Conservation (phyloP, 2,797 vertebrate species). For the Callimico goeldii region DNA sequence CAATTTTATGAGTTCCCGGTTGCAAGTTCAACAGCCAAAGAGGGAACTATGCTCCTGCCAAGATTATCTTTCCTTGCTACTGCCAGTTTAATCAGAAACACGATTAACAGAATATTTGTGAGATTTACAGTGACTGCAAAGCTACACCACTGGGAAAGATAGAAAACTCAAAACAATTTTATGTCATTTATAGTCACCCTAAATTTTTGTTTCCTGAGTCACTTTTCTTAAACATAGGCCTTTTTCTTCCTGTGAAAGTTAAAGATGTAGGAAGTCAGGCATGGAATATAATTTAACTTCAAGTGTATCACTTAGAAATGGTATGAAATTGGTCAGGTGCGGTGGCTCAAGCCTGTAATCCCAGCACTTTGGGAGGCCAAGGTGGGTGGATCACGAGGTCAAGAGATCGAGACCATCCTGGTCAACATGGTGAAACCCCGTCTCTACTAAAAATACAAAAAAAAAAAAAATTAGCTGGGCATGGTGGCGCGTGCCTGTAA, state of each 20-base stretch:
- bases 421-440: too few relatives aligned
- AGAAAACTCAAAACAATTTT: neutral
- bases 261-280: neutral
- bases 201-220: neutral
- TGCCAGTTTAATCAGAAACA: constrained; percentile 11
- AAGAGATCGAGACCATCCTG: too few relatives aligned
- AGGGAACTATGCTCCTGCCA: neutral
- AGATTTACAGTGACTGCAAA: neutral
- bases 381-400: too few relatives aligned
- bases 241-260: neutral
- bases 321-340: neutral
- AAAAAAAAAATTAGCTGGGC: too few relatives aligned
- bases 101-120: neutral
- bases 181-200: neutral
- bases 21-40: neutral
- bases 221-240: neutral
- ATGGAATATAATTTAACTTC: neutral
- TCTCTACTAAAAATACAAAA: too few relatives aligned
- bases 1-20: neutral
- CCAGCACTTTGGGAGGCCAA: too few relatives aligned
- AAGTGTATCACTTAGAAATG: neutral
- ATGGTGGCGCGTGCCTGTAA: too few relatives aligned
- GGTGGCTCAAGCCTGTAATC: too few relatives aligned
- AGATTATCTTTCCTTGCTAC: neutral
- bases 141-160: neutral